Base-by-base conservation (phyloP, 2,888 invertebrate species). In the Lampropteryx suffumata region DNA sequence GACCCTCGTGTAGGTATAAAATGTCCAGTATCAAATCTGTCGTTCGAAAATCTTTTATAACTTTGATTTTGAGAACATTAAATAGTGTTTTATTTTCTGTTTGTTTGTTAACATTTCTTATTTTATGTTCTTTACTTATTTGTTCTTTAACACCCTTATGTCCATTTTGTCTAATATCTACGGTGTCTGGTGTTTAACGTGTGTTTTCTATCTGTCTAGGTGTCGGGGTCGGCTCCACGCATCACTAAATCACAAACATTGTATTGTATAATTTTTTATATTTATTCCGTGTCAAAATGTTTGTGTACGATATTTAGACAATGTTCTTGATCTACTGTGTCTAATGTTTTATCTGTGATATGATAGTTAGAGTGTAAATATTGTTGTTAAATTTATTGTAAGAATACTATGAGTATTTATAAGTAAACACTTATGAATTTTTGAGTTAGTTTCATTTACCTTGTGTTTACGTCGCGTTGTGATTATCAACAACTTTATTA, bases 211-310 rank as follows among this genome's bases (percentile, higher is more conserved):
- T 69, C 54, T 66, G 61, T 63, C 47, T 73, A 79, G 78, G 73
- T 77, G 50, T 55, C 62, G 60, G 72, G 62, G 49, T 61, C 75
- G 8, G 50, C 58, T 43, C 30, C 50, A 27, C 55, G 43, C 34
- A 37, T 50, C 39, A 40, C 55, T 48, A 55, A 45, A 44, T 53
- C 55, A 35, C 54, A 49, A 41, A 46, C 42, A 40, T 1, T 59
- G 5, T 57, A 39, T 30, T 61, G 55, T 50, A 43, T 61, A 29
- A 36, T 73, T 34, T 66, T 73, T 48, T 73, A 65, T 62, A 57
- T 78, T 48, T 74, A 62, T 60, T 71, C 71, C 47, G 42, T 76
- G 9, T 56, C 64, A 32, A 71, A 67, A 55, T 77, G 70, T 63
- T 13, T 77, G 11, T 76, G 73, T 55, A 43, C 62, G 14, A 45